These are phyloP conservation scores for Eudasyphora cyanicolor DNA, from an alignment of 2,888 invertebrate species.

Conservation along the genomic window DNA sequence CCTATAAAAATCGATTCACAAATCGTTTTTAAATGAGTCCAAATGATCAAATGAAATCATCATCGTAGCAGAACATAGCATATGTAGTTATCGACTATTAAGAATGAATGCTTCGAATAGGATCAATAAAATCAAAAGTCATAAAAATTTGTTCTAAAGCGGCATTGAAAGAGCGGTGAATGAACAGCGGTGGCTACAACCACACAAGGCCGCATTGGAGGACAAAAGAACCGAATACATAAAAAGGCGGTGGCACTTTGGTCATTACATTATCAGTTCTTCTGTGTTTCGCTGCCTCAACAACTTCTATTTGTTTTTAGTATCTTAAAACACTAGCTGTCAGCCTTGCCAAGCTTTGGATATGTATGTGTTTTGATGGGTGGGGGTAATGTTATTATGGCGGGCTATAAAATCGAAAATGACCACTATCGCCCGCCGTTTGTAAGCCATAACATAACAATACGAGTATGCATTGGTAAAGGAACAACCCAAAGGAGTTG, in stretches of 20 bases:
- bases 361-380: too few relatives aligned
- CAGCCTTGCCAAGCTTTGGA: too few relatives aligned
- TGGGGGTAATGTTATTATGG: constrained; percentile 5
- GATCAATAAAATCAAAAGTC: constrained; percentile 1
- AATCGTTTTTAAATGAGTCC: not conserved
- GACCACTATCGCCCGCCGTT: not conserved
- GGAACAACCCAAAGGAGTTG: constrained; percentile 9
- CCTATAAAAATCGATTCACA: too few relatives aligned
- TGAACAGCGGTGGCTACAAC: not conserved
- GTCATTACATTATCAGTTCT: constrained; percentile 17
- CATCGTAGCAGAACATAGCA: not conserved
- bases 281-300: not conserved
- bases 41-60: not conserved
- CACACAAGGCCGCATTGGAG: not conserved
- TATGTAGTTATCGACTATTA: not conserved
- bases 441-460: not conserved
- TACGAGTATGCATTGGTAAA: not conserved
- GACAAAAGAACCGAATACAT: too few relatives aligned
- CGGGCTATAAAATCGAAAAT: constrained; percentile 7
- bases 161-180: not conserved
- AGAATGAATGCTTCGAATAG: not conserved
- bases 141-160: constrained; percentile 2
- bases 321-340: not conserved
- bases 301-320: not conserved
- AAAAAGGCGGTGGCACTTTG: constrained; percentile 13